phyloP scores from a whole-genome alignment of 53 echinoderm and acorn worm genomes.

The Henricia sp. region DNA sequence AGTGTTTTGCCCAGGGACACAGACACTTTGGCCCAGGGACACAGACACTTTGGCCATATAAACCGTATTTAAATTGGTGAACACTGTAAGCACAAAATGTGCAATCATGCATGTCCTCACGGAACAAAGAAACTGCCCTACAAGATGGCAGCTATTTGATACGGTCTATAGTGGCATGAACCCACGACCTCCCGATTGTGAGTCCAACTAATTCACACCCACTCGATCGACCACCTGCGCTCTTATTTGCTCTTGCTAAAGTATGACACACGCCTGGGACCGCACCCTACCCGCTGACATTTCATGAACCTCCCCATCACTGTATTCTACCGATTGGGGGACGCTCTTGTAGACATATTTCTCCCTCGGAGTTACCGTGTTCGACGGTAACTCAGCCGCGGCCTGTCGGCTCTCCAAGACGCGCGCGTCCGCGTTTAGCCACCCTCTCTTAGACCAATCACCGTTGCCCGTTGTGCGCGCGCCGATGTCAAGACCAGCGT shows the following conservation, averaged over 20 bases:
- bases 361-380: neutral
- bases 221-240: too few species aligned
- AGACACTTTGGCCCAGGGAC: too few species aligned
- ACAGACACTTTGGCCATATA: too few species aligned
- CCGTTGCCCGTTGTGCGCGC: neutral
- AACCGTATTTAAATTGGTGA: too few species aligned
- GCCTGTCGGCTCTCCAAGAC: constrained; percentile 7
- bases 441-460: constrained; percentile 21
- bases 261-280: constrained; percentile 11
- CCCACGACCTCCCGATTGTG: too few species aligned
- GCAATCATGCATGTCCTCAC: too few species aligned
- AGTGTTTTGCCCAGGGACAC: too few species aligned
- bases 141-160: too few species aligned
- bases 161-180: too few species aligned
- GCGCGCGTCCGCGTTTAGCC: neutral
- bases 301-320: neutral
- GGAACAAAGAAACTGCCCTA: too few species aligned
- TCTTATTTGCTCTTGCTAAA: neutral
- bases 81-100: too few species aligned
- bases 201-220: too few species aligned
- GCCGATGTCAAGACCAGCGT: neutral
- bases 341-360: neutral
- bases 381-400: neutral
- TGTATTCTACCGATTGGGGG: neutral
- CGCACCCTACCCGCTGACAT: neutral